phyloP scores from a whole-genome alignment of 2,797 vertebrate genomes.

The Hoplostethus mediterraneus region DNA sequence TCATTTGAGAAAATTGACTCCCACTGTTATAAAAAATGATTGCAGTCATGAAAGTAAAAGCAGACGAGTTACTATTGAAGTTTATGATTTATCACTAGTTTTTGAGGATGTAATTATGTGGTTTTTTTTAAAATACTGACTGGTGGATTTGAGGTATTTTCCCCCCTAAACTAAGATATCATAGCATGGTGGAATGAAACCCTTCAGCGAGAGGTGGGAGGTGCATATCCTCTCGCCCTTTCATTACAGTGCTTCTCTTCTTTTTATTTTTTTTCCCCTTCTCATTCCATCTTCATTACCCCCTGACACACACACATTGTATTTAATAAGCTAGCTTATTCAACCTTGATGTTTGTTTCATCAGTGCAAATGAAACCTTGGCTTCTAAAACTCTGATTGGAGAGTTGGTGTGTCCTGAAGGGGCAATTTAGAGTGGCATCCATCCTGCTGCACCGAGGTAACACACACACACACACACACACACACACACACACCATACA shows the following conservation, averaged over 20 bases:
- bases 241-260: conserved; percentile 24
- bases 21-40: conserved; percentile 7
- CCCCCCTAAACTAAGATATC: conserved; percentile 12
- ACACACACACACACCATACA: conserved; percentile 31
- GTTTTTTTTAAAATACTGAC: conserved; percentile 11
- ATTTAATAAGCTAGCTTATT: conserved; percentile 72
- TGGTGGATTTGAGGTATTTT: conserved; percentile 33
- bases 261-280: conserved; percentile 8
- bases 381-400: conserved; percentile 62
- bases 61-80: background rate
- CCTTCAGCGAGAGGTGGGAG: conserved; percentile 34
- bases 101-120: background rate
- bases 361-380: conserved; percentile 65
- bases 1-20: conserved; percentile 34
- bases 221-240: conserved; percentile 44
- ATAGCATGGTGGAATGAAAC: conserved; percentile 24
- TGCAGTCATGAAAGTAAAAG: conserved; percentile 20
- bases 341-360: conserved; percentile 70
- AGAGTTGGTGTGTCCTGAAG: conserved; percentile 49
- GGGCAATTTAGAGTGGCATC: conserved; percentile 47
- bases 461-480: conserved; percentile 32
- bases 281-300: conserved; percentile 63
- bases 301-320: conserved; percentile 56
- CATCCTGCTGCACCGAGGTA: conserved; percentile 38
- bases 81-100: background rate